Percentiles rank a stretch among this genome's conserved stretches.
Conservation (phyloP, 2,888 invertebrate species). For the Orthosia gracilis region DNA sequence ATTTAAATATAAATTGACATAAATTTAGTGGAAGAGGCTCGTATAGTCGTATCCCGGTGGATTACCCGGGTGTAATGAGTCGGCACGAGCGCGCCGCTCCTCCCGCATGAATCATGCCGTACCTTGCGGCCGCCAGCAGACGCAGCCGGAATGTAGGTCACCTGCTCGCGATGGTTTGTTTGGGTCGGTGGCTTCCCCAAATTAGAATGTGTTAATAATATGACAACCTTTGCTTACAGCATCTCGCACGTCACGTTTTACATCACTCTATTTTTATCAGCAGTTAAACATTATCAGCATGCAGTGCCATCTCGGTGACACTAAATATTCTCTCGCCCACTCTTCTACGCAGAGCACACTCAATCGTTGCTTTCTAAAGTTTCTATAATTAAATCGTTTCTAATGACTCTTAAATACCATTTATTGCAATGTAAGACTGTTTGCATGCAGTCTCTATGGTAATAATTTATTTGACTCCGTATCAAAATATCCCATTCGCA, state of each 20-base stretch:
- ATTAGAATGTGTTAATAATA: slow-evolving; percentile 89
- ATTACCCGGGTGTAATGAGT: slow-evolving; percentile 50
- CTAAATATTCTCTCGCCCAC: slow-evolving; percentile 66
- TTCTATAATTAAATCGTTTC: slow-evolving; percentile 28
- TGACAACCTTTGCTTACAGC: slow-evolving; percentile 86
- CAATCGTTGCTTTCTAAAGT: slow-evolving; percentile 25
- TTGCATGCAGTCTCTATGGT: slow-evolving; percentile 20
- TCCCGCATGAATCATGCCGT: slow-evolving; percentile 83
- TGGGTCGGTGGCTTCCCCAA: slow-evolving; percentile 85
- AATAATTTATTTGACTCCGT: slow-evolving; percentile 7
- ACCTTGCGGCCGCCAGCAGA: slow-evolving; percentile 82
- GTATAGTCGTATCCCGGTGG: slow-evolving; percentile 26
- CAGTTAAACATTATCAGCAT: slow-evolving; percentile 64
- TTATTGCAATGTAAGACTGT: slow-evolving; percentile 29
- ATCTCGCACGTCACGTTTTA: slow-evolving; percentile 74
- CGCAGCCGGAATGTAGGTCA: slow-evolving; percentile 87
- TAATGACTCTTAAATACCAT: slow-evolving; percentile 19
- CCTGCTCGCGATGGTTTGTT: slow-evolving; percentile 89
- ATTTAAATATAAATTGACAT: slow-evolving; percentile 9
- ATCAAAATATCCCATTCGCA: too few species aligned
- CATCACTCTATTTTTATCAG: slow-evolving; percentile 80
- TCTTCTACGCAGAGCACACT: slow-evolving; percentile 27
- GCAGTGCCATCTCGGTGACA: slow-evolving; percentile 74
- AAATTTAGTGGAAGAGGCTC: slow-evolving; percentile 17
- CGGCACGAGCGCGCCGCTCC: slow-evolving; percentile 60